Evolutionary conservation across 2,888 invertebrate species (phyloP), one percentile per base, ranked within the genome.

Genomic region (Meliscaeva auricollis): DNA sequence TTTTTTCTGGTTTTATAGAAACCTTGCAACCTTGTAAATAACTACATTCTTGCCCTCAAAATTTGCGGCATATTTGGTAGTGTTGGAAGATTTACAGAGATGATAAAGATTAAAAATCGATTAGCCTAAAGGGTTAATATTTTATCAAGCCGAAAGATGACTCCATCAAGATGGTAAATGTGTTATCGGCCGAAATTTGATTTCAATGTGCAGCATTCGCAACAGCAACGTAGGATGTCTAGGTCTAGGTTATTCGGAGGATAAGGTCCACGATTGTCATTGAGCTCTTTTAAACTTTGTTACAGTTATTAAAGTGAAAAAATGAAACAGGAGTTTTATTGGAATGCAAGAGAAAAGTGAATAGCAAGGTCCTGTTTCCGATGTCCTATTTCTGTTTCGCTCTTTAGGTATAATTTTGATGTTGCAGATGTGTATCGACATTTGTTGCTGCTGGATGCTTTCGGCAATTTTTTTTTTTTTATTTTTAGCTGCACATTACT

Each of bases 111-210:
- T 41, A 56, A 66, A 75, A 66, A 56, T 75, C 46, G 68, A 68
- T 66, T 79, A 15, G 52, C 79, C 62, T 26, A 15, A 22, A 52
- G 74, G 50, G 35, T 68, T 44, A 38, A 44, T 20, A 48, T 46
- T 62, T 69, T 60, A 52, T 54, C 60, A 60, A 52, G 46, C 52
- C 62, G 68, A 62, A 20, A 80, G 80, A 75, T 80, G 54, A 80
- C 74, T 80, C 68, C 54, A 69, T 80, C 68, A 74, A 62, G 68
- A 41, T 17, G 46, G 32, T 80, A 80, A 80, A 69, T 68, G 17
- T 44, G 46, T 80, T 74, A 80, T 62, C 74, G 68, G 75, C 60
- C 44, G 20, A 62, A 80, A 80, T 69, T 74, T 62, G 62, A 80
- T 80, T 80, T 54, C 62, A 56, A 35, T 48, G 15, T 74, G 41